These are phyloP conservation scores for Cyanoliseus patagonus DNA, from an alignment of 2,113 vertebrate genomes.

Conservation along the genomic window DNA sequence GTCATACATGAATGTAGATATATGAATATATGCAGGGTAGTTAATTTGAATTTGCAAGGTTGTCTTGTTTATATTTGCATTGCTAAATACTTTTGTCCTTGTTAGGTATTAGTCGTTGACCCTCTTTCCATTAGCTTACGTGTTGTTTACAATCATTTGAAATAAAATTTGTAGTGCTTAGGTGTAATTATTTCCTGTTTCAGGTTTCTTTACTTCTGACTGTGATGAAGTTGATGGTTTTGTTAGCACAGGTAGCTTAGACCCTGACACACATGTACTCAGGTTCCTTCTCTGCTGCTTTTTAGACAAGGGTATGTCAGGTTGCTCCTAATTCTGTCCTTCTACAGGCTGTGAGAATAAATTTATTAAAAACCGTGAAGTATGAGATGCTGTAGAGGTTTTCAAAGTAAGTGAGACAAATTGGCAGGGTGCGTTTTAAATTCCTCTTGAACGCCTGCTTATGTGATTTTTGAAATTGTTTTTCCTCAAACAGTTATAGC, in stretches of 20 bases:
- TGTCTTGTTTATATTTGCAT: background rate
- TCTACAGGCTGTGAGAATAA: background rate
- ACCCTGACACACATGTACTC: background rate
- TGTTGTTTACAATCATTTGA: background rate
- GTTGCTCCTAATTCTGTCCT: background rate
- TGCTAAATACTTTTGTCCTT: background rate
- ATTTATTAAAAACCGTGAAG: background rate
- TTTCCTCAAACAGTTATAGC: background rate
- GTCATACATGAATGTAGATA: background rate
- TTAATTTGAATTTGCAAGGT: constrained; percentile 14
- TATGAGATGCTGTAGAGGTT: background rate
- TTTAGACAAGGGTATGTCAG: background rate
- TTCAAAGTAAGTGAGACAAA: background rate
- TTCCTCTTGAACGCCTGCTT: background rate
- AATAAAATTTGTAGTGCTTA: background rate
- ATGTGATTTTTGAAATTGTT: background rate
- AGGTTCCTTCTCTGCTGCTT: background rate
- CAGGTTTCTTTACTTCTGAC: background rate
- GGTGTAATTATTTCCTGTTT: background rate
- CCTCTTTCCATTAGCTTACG: background rate
- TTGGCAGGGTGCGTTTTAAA: background rate
- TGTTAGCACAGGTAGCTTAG: background rate
- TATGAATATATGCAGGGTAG: background rate
- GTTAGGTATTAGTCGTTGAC: background rate
- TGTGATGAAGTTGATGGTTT: background rate